A percentile compares a stretch with the other conserved stretches of the same genome.
These are phyloP conservation scores for Acromyrmex heyeri DNA, from an alignment of 1,140 invertebrate genomes.

Conservation along the genomic window DNA sequence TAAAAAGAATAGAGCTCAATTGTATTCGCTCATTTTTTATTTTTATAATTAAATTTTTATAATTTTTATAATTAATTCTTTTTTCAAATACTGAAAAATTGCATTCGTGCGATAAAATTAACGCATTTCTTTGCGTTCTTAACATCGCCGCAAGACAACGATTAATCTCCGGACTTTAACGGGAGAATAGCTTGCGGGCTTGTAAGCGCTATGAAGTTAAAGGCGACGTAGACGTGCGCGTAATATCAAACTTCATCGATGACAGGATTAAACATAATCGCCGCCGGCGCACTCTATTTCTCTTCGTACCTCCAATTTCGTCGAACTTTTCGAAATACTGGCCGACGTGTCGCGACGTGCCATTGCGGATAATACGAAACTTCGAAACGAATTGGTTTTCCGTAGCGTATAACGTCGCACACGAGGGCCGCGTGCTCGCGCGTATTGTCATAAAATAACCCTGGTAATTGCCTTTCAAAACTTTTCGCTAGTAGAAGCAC, in stretches of 20 bases:
- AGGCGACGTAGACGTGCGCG: conserved; percentile 54
- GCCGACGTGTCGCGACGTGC: conserved; percentile 17
- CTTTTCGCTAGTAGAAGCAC: conserved; percentile 36
- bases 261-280: conserved; percentile 52
- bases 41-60: conserved; percentile 6
- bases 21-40: not conserved
- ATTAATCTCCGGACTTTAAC: conserved; percentile 56
- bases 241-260: conserved; percentile 65
- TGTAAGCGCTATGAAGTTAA: conserved; percentile 44
- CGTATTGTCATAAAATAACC: conserved; percentile 55
- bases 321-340: conserved; percentile 48
- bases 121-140: conserved; percentile 45
- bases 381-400: conserved; percentile 46
- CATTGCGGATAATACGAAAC: conserved; percentile 27
- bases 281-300: conserved; percentile 32
- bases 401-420: not conserved
- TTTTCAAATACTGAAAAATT: not conserved
- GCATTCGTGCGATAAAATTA: not conserved
- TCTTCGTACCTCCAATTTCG: conserved; percentile 41
- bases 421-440: not conserved
- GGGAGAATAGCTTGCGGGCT: conserved; percentile 48
- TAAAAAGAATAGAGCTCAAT: not conserved
- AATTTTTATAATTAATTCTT: not conserved
- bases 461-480: conserved; percentile 53
- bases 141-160: conserved; percentile 48